phyloP scores from a whole-genome alignment of 2,113 vertebrate species.

The Lepisosteus osseus region DNA sequence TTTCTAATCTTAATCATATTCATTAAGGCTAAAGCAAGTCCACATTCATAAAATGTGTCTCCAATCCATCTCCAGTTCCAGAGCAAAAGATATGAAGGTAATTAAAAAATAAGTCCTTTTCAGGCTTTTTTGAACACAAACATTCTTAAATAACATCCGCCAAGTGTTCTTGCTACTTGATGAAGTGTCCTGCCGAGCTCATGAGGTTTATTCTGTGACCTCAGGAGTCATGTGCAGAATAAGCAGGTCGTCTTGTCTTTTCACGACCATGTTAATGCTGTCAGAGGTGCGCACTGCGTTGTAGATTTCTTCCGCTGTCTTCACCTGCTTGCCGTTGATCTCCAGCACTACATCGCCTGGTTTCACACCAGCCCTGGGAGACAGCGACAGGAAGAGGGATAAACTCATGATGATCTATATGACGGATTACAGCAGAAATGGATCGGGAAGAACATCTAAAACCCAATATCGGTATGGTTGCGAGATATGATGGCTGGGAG shows the following conservation, averaged over 20 bases:
- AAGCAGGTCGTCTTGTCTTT: conserved; percentile 64
- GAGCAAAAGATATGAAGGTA: too few species aligned
- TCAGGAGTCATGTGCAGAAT: conserved; percentile 81
- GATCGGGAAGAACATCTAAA: neutral
- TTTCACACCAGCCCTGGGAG: conserved; percentile 65
- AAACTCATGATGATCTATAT: neutral
- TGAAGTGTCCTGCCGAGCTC: too few species aligned
- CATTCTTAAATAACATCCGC: too few species aligned
- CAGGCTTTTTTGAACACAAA: too few species aligned
- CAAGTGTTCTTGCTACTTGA: too few species aligned
- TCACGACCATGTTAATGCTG: conserved; percentile 74
- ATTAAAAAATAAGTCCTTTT: too few species aligned
- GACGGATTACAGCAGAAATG: neutral
- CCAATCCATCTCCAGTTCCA: too few species aligned
- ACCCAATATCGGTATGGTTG: too few species aligned
- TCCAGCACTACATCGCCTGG: conserved; percentile 69
- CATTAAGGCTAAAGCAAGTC: too few species aligned
- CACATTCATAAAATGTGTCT: too few species aligned
- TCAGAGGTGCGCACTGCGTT: conserved; percentile 73
- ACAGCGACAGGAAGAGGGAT: rapidly evolving
- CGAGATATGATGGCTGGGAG: too few species aligned
- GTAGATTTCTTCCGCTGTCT: conserved; percentile 82
- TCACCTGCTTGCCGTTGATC: conserved; percentile 63
- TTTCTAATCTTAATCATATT: too few species aligned
- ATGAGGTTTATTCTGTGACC: conserved; percentile 64